A percentile compares a stretch with the other conserved stretches of the same genome.
phyloP scores from a whole-genome alignment of 2,888 invertebrate species.

The Drosophila tanythrix region DNA sequence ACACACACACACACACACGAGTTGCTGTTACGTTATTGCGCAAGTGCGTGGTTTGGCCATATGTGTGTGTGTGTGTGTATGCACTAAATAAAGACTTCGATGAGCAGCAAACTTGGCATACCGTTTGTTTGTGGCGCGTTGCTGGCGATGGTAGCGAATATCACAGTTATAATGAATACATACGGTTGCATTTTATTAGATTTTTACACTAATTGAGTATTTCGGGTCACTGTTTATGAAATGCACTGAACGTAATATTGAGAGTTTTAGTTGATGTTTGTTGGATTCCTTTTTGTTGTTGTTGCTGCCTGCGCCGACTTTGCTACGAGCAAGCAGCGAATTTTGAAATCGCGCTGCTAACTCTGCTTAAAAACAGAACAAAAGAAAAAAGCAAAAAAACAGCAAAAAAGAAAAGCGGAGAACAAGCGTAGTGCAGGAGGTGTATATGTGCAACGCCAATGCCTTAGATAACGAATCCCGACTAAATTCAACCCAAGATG shows the following conservation, averaged over 20 bases:
- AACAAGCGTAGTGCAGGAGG: slow-evolving; percentile 4
- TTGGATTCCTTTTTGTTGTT: slow-evolving; percentile 35
- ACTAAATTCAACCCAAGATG: slow-evolving; percentile 45
- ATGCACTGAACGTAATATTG: slow-evolving; percentile 11
- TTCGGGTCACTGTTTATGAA: background rate
- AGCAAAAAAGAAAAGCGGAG: background rate
- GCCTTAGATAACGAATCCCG: slow-evolving; percentile 25
- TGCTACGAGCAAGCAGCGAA: slow-evolving; percentile 53
- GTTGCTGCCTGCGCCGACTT: slow-evolving; percentile 52
- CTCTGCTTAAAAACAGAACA: slow-evolving; percentile 11
- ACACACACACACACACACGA: slow-evolving; percentile 25
- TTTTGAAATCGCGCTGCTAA: slow-evolving; percentile 45
- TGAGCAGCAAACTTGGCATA: slow-evolving; percentile 28
- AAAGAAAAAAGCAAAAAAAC: background rate
- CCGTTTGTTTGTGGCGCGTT: slow-evolving; percentile 61
- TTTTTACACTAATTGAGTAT: slow-evolving; percentile 15
- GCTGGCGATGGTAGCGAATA: slow-evolving; percentile 57
- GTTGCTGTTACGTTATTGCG: background rate
- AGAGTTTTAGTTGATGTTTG: slow-evolving; percentile 23
- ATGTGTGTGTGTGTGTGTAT: too few relatives aligned
- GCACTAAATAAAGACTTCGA: too few relatives aligned
- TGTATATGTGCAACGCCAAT: slow-evolving; percentile 5
- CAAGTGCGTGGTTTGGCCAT: too few relatives aligned
- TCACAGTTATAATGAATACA: slow-evolving; percentile 58
- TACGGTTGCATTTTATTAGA: slow-evolving; percentile 43